Conservation (phyloP, 2,113 vertebrate species). For the Acanthisitta chloris region DNA sequence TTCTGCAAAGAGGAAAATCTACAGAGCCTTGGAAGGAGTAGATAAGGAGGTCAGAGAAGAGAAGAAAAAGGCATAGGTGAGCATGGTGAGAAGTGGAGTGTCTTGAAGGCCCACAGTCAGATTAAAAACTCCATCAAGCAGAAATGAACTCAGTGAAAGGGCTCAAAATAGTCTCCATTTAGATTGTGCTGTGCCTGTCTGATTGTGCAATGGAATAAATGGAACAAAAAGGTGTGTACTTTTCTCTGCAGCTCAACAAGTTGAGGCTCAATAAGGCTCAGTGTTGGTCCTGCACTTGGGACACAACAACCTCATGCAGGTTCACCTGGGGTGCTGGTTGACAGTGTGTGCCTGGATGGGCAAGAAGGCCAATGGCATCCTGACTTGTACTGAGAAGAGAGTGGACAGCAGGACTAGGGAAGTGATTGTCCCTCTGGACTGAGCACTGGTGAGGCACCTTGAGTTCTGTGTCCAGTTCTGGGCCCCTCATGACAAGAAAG, state of each 20-base stretch:
- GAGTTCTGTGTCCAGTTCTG: no score
- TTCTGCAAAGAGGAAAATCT: not conserved
- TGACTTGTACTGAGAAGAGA: no score
- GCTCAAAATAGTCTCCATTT: not conserved
- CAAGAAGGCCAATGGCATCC: no score
- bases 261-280: no score
- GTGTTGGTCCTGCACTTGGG: no score
- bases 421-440: no score
- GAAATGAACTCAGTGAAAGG: not conserved
- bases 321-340: no score
- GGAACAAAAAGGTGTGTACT: not conserved
- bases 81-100: not conserved
- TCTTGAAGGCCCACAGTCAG: not conserved
- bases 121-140: not conserved
- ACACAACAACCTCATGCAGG: no score
- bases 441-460: no score
- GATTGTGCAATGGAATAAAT: not conserved
- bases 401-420: no score
- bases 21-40: not conserved
- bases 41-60: not conserved
- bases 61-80: not conserved
- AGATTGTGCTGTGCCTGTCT: not conserved
- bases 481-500: no score
- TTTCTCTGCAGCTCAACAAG: not conserved
- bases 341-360: no score